Conservation (phyloP, 2,888 invertebrate genomes). For the Girardia tigrina region DNA sequence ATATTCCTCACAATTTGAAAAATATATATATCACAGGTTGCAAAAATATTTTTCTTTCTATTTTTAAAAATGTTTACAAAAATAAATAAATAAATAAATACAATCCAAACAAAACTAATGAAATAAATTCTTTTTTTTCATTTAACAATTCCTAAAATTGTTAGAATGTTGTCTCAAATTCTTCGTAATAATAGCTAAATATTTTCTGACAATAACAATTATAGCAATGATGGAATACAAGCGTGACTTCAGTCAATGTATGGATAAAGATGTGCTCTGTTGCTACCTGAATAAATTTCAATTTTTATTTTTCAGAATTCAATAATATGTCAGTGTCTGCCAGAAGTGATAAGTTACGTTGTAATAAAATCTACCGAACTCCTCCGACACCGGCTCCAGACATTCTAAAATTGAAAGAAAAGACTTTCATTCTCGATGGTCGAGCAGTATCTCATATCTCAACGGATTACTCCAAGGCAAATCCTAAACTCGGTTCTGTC, state of each 20-base stretch:
- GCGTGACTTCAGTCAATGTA: not conserved
- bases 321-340: not conserved
- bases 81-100: no score
- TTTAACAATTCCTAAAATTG: no score
- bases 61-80: no score
- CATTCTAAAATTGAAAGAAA: conserved; percentile 40
- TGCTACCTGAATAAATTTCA: not conserved
- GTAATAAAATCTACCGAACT: conserved; percentile 47
- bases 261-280: no score
- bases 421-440: conserved; percentile 47
- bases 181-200: not conserved
- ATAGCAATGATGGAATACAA: not conserved
- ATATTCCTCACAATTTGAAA: no score
- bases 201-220: not conserved
- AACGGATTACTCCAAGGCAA: conserved; percentile 45
- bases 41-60: no score
- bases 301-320: not conserved
- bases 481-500: conserved; percentile 49
- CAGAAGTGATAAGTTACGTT: conserved; percentile 36
- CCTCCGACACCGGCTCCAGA: conserved; percentile 46
- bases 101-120: no score
- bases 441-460: conserved; percentile 46
- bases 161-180: not conserved
- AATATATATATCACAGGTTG: no score
- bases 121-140: no score